phyloP scores from a whole-genome alignment of 1,140 invertebrate species.

The Drosophila busckii region DNA sequence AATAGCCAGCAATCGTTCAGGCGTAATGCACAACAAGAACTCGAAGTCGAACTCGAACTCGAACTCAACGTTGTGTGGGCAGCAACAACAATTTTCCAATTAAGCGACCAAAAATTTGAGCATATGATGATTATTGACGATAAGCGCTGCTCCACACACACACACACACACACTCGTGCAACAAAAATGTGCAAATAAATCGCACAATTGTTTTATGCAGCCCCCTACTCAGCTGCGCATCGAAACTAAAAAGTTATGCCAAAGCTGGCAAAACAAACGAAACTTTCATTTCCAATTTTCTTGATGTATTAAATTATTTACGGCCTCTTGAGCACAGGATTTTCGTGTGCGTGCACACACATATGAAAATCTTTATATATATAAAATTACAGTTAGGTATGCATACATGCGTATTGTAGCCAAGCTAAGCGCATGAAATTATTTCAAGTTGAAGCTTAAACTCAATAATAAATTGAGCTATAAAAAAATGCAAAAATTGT shows the following conservation, averaged over 20 bases:
- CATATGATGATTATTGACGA: conserved; percentile 77
- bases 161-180: conserved; percentile 29
- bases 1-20: conserved; percentile 63
- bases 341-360: conserved; percentile 42
- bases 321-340: conserved; percentile 71
- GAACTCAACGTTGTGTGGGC: no score
- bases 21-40: conserved; percentile 39
- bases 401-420: background rate
- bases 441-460: no score
- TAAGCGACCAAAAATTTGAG: conserved; percentile 77
- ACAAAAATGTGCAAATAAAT: conserved; percentile 71
- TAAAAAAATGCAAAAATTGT: no score
- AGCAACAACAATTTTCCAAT: conserved; percentile 75
- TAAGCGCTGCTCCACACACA: conserved; percentile 44
- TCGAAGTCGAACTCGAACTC: conserved; percentile 11
- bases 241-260: conserved; percentile 72
- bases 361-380: conserved; percentile 16
- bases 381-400: conserved; percentile 4
- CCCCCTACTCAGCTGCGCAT: background rate
- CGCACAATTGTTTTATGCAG: conserved; percentile 50
- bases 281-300: conserved; percentile 77
- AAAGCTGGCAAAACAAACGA: conserved; percentile 68
- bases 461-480: no score
- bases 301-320: conserved; percentile 78
- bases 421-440: background rate